These are phyloP conservation scores for Volucella inflata DNA, from an alignment of 2,888 invertebrate genomes.

Conservation along the genomic window DNA sequence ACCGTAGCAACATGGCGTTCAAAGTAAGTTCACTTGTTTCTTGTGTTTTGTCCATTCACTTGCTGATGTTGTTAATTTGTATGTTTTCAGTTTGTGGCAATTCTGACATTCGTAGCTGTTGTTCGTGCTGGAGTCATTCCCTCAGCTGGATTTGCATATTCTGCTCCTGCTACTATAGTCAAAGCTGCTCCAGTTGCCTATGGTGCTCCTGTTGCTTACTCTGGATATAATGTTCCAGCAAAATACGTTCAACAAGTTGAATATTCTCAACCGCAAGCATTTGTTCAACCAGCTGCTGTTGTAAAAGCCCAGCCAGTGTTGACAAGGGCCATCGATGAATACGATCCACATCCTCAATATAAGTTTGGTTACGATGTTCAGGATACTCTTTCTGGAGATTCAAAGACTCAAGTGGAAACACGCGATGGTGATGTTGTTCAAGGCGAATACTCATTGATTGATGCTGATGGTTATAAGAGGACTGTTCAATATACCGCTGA, in stretches of 20 bases:
- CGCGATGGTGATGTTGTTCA: conserved; percentile 83
- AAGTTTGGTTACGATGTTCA: conserved; percentile 82
- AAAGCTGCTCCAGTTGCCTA: conserved; percentile 28
- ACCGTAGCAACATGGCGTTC: conserved; percentile 55
- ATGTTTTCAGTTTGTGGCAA: conserved; percentile 77
- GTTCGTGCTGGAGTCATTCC: conserved; percentile 80
- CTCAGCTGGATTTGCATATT: conserved; percentile 76
- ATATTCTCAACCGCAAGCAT: conserved; percentile 33
- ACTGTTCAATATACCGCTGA: conserved; percentile 84
- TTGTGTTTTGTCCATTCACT: neutral
- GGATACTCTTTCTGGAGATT: conserved; percentile 83
- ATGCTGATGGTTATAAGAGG: conserved; percentile 83
- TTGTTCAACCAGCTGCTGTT: conserved; percentile 32
- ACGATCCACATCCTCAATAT: conserved; percentile 70
- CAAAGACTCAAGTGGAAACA: conserved; percentile 83
- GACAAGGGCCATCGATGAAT: conserved; percentile 39
- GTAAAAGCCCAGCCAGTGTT: conserved; percentile 45
- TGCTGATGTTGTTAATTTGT: neutral
- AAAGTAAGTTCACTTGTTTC: conserved; percentile 48
- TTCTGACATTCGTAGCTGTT: conserved; percentile 79
- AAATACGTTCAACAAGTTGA: conserved; percentile 30
- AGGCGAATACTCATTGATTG: conserved; percentile 83
- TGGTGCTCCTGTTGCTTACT: conserved; percentile 10
- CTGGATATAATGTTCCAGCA: conserved; percentile 3
- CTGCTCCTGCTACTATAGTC: conserved; percentile 16